Evolutionary conservation across 2,888 invertebrate species (phyloP).

Genomic region (Lycia hirtaria): DNA sequence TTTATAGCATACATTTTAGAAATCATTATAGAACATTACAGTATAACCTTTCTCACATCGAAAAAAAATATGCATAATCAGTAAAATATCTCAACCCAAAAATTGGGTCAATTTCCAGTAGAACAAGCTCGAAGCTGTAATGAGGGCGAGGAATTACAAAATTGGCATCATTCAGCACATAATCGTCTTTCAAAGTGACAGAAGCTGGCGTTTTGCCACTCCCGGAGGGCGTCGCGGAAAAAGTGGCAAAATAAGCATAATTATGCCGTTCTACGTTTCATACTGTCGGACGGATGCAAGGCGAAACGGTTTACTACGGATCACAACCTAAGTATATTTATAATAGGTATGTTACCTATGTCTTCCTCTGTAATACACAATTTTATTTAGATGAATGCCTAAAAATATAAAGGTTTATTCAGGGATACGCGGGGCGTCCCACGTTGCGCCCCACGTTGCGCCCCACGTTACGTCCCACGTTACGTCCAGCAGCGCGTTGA

Average conservation of each 20-base stretch:
- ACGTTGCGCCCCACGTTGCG: too few relatives aligned
- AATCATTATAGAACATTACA: too few relatives aligned
- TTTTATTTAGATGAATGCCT: too few relatives aligned
- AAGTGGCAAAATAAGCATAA: slow-evolving; percentile 26
- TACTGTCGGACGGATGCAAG: not conserved
- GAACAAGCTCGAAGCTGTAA: slow-evolving; percentile 16
- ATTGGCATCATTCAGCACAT: slow-evolving; percentile 24
- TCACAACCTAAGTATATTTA: too few relatives aligned
- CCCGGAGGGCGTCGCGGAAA: slow-evolving; percentile 13
- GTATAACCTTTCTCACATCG: not conserved
- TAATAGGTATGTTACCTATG: too few relatives aligned
- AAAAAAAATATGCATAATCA: slow-evolving; percentile 1
- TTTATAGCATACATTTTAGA: too few relatives aligned
- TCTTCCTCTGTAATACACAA: too few relatives aligned
- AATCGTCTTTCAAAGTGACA: slow-evolving; percentile 31
- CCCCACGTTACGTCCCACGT: too few relatives aligned
- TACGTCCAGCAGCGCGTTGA: too few relatives aligned
- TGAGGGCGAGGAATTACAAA: slow-evolving; percentile 23
- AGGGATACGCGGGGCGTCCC: too few relatives aligned
- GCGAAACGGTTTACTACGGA: slow-evolving; percentile 1
- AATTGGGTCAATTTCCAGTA: slow-evolving; percentile 26
- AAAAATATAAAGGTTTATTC: too few relatives aligned
- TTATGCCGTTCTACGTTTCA: slow-evolving; percentile 7
- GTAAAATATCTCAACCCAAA: not conserved
- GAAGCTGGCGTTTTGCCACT: slow-evolving; percentile 25